These are phyloP conservation scores for Octopus sinensis DNA, from an alignment of 1,140 invertebrate genomes.

Conservation along the genomic window DNA sequence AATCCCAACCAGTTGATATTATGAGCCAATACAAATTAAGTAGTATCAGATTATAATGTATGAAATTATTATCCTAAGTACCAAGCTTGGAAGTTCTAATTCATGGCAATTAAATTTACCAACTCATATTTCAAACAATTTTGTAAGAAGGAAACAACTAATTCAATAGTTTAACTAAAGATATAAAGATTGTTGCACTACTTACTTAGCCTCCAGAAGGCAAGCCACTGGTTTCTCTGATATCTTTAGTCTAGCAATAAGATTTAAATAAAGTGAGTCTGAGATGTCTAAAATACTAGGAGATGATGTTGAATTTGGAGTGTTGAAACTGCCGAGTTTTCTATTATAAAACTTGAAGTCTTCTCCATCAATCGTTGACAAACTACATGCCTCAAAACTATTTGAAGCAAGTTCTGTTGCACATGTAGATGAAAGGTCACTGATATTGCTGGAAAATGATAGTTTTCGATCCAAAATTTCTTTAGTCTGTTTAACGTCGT, in stretches of 20 bases:
- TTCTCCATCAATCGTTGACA: constrained; percentile 10
- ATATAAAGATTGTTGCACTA: background rate
- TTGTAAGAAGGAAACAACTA: no score
- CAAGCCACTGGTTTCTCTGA: constrained; percentile 60
- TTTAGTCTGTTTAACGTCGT: constrained; percentile 39
- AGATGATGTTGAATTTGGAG: no score
- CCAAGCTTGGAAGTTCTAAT: background rate
- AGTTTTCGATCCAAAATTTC: constrained; percentile 22
- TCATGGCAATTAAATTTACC: constrained; percentile 2
- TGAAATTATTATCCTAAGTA: no score
- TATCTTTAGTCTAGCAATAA: constrained; percentile 56
- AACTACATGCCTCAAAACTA: constrained; percentile 19
- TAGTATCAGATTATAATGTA: no score
- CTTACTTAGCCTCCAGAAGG: constrained; percentile 54
- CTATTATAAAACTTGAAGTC: no score
- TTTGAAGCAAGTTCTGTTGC: constrained; percentile 21
- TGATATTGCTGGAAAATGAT: constrained; percentile 9
- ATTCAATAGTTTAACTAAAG: no score
- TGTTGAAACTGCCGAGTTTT: no score
- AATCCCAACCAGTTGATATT: no score
- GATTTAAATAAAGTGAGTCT: background rate
- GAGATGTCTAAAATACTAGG: no score
- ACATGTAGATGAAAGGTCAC: constrained; percentile 20
- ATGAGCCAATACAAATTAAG: no score
- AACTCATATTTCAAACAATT: no score